Percentiles rank a stretch among this genome's conserved stretches.
phyloP scores from a whole-genome alignment of 2,888 invertebrate species.

The Machimus rusticus region DNA sequence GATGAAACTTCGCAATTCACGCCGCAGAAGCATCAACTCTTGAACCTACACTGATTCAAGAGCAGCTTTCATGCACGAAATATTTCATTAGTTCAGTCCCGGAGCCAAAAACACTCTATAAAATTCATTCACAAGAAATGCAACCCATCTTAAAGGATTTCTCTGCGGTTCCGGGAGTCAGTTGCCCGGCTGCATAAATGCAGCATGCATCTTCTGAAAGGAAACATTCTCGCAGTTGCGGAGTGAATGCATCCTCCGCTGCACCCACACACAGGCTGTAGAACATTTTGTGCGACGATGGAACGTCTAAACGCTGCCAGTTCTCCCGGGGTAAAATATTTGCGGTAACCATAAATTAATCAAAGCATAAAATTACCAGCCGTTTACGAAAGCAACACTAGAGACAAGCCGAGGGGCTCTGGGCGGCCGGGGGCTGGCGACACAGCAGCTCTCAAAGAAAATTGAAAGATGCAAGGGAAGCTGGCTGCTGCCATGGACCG shows the following conservation, averaged over 20 bases:
- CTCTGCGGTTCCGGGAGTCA: not conserved
- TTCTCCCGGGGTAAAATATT: slow-evolving; percentile 18
- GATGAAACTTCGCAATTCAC: not conserved
- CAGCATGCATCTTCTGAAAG: not conserved
- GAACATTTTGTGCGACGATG: not conserved
- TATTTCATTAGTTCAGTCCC: not conserved
- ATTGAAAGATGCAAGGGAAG: slow-evolving; percentile 23
- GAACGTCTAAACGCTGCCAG: slow-evolving; percentile 1
- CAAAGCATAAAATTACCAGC: slow-evolving; percentile 34
- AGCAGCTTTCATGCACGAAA: slow-evolving; percentile 10
- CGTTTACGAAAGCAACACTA: slow-evolving; percentile 29
- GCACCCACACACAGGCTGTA: not conserved
- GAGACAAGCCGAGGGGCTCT: not conserved
- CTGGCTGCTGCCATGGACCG: not conserved
- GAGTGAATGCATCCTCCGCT: not conserved
- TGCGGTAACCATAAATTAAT: slow-evolving; percentile 38
- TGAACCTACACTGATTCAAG: not conserved
- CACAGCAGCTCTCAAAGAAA: slow-evolving; percentile 4
- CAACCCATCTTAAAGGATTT: not conserved
- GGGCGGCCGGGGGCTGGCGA: not conserved
- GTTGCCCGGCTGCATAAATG: not conserved
- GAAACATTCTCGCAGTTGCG: not conserved
- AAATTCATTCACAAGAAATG: slow-evolving; percentile 8
- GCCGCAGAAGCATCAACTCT: not conserved
- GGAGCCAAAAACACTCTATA: not conserved